Conservation (phyloP, 2,888 invertebrate genomes). For the Phaonia tiefii region DNA sequence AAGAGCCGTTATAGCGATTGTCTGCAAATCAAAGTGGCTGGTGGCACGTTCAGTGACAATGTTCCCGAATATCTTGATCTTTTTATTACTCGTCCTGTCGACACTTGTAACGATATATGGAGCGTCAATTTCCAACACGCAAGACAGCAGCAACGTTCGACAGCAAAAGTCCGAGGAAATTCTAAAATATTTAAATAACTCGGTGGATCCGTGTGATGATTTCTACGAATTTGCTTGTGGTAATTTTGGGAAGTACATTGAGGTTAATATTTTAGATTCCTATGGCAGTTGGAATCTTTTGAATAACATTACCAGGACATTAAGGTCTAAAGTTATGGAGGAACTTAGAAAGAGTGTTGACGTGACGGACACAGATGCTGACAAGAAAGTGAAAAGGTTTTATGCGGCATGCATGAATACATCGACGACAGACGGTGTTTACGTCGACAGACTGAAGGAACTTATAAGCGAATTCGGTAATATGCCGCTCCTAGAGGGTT, state of each 20-base stretch:
- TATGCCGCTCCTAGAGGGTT: constrained; percentile 73
- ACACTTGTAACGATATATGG: no score
- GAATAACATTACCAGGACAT: constrained; percentile 43
- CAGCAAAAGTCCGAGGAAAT: constrained; percentile 74
- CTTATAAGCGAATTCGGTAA: constrained; percentile 73
- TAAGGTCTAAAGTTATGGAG: constrained; percentile 71
- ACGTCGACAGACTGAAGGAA: constrained; percentile 58
- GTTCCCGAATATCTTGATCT: no score
- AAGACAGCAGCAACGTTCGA: no score
- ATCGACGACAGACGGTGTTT: constrained; percentile 62
- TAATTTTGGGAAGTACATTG: constrained; percentile 74
- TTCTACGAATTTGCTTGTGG: constrained; percentile 75
- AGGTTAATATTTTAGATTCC: constrained; percentile 74
- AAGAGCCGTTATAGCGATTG: no score
- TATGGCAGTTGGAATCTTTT: constrained; percentile 69
- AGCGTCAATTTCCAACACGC: no score
- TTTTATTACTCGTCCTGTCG: no score
- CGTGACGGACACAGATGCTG: constrained; percentile 70
- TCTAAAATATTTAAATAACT: constrained; percentile 73
- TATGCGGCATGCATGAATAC: constrained; percentile 74
- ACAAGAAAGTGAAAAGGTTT: constrained; percentile 74
- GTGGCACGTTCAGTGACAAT: no score
- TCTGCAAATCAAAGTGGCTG: no score
- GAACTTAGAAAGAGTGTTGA: constrained; percentile 66
- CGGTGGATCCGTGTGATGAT: constrained; percentile 73